A percentile compares a stretch with the other conserved stretches of the same genome.
phyloP scores from a whole-genome alignment of 64 coral and sea anemone species.

The Stichodactyla mertensii region DNA sequence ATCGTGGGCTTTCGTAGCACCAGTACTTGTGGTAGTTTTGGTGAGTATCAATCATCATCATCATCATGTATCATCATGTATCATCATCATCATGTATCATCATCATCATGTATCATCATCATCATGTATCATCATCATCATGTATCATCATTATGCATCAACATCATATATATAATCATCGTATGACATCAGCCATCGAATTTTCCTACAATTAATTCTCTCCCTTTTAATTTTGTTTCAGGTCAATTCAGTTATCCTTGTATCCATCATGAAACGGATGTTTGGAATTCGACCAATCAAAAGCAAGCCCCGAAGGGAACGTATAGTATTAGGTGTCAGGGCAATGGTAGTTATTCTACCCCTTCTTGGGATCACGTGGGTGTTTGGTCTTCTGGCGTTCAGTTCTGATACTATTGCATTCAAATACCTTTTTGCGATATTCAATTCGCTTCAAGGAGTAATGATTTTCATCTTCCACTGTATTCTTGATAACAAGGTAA shows the following conservation, averaged over 20 bases:
- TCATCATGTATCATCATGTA: too few species aligned
- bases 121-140: not conserved
- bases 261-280: constrained; percentile 4
- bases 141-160: not conserved
- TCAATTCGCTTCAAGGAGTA: constrained; percentile 29
- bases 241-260: constrained; percentile 1
- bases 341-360: constrained; percentile 10
- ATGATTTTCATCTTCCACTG: constrained; percentile 32
- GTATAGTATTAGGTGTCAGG: not conserved
- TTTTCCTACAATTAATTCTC: too few species aligned
- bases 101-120: too few species aligned
- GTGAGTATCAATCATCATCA: too few species aligned
- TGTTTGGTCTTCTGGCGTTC: constrained; percentile 18
- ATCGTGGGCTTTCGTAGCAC: too few species aligned
- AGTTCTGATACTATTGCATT: constrained; percentile 12
- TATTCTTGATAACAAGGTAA: constrained; percentile 18
- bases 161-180: not conserved
- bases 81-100: too few species aligned
- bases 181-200: too few species aligned
- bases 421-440: constrained; percentile 36
- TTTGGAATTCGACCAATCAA: not conserved
- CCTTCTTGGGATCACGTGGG: constrained; percentile 11
- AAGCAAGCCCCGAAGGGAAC: not conserved
- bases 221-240: not conserved
- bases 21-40: too few species aligned